Percentiles rank a stretch among this genome's conserved stretches.
phyloP scores from a whole-genome alignment of 2,797 vertebrate genomes.

The Acanthurus leucopareius region DNA sequence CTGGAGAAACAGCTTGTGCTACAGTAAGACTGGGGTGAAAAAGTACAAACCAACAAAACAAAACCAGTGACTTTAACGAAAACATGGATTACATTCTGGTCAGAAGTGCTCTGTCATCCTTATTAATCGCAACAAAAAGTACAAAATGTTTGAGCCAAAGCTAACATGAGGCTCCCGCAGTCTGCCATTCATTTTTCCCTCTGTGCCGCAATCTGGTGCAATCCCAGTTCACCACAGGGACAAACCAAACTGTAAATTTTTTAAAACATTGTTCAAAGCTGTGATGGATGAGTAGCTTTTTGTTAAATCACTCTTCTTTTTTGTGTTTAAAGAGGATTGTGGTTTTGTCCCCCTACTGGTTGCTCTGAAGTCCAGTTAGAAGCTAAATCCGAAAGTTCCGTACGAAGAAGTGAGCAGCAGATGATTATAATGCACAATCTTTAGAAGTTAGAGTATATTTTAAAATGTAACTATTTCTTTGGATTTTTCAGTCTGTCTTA shows the following conservation, averaged over 20 bases:
- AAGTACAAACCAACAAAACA: no score
- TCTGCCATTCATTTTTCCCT: neutral
- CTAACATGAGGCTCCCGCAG: slow-evolving; percentile 10
- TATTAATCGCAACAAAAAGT: neutral
- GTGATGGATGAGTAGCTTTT: neutral
- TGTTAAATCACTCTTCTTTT: neutral
- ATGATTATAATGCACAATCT: no score
- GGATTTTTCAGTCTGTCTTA: neutral
- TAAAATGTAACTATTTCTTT: neutral
- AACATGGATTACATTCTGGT: no score
- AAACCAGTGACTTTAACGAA: no score
- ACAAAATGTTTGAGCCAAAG: neutral
- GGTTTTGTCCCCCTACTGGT: neutral
- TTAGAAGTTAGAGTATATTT: no score
- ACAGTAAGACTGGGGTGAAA: no score
- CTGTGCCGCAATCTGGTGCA: slow-evolving; percentile 39
- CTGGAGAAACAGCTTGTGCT: no score
- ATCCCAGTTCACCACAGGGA: slow-evolving; percentile 1
- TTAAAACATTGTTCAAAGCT: slow-evolving; percentile 3
- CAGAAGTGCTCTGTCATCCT: neutral
- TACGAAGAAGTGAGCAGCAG: neutral
- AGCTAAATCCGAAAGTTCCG: neutral
- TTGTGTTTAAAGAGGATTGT: neutral
- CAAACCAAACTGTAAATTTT: neutral
- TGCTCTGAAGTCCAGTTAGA: neutral